Conservation (phyloP, 2,797 vertebrate species). For the Uromys caudimaculatus region DNA sequence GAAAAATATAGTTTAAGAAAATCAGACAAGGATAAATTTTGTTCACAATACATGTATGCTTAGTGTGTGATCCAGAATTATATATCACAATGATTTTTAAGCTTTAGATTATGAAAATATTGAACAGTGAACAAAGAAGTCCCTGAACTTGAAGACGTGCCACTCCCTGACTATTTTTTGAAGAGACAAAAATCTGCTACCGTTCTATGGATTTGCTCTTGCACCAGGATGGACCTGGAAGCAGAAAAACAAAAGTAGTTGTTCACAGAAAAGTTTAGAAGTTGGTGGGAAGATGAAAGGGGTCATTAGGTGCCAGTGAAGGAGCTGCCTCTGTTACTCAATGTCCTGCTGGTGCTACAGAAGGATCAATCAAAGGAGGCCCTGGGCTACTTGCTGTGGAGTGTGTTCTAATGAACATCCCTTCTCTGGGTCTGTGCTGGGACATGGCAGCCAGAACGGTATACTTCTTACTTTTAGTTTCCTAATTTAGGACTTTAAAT, state of each 20-base stretch:
- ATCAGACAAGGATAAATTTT: background rate
- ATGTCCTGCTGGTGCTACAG: background rate
- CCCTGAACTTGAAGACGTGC: conserved; percentile 58
- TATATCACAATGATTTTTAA: background rate
- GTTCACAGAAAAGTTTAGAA: background rate
- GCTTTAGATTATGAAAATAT: background rate
- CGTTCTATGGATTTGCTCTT: conserved; percentile 7
- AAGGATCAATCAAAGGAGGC: background rate
- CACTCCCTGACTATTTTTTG: background rate
- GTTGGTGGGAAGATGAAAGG: background rate
- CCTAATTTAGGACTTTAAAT: conserved; percentile 84
- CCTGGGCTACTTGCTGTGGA: background rate
- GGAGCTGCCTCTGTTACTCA: background rate
- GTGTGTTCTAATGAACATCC: background rate
- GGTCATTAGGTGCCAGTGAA: background rate
- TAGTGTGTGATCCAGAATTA: background rate
- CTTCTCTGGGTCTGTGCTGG: background rate
- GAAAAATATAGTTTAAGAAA: background rate
- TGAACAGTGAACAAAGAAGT: background rate
- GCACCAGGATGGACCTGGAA: background rate
- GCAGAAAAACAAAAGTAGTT: background rate
- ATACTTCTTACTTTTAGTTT: conserved; percentile 61
- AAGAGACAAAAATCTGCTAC: conserved; percentile 57
- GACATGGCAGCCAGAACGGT: background rate
- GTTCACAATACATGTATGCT: background rate